Evolutionary conservation across 2,888 invertebrate genomes (phyloP).

Genomic region (Alitta virens): DNA sequence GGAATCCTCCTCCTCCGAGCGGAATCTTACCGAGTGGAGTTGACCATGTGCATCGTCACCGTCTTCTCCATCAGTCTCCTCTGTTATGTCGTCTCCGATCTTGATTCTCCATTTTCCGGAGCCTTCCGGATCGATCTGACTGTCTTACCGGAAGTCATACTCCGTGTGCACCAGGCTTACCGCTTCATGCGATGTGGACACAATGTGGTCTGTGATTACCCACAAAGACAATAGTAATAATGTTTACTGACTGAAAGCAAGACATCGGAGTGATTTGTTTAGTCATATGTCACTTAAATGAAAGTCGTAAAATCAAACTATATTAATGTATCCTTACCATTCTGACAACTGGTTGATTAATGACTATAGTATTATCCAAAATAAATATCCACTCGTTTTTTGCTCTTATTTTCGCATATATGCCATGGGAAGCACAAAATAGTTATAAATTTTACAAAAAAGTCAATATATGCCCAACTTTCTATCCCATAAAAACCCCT

Average conservation of each 20-base stretch:
- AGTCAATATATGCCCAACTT: too few relatives aligned
- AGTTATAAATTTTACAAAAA: too few relatives aligned
- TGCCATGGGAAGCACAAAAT: too few relatives aligned
- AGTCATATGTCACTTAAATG: too few relatives aligned
- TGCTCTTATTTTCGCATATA: too few relatives aligned
- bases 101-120: conserved; percentile 28
- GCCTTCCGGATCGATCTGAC: conserved; percentile 21
- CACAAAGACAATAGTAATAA: conserved; percentile 4
- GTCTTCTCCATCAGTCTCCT: conserved; percentile 45
- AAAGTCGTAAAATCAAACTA: too few relatives aligned
- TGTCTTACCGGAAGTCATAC: conserved; percentile 11
- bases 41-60: conserved; percentile 45
- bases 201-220: conserved; percentile 20
- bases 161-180: not conserved
- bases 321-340: too few relatives aligned
- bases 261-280: too few relatives aligned
- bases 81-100: conserved; percentile 33
- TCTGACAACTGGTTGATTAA: too few relatives aligned
- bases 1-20: conserved; percentile 40
- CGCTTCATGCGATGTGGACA: conserved; percentile 9
- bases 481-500: too few relatives aligned
- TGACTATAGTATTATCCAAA: too few relatives aligned
- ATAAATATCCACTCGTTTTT: too few relatives aligned
- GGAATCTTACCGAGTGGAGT: conserved; percentile 38
- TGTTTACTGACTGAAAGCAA: not conserved